Base-by-base conservation (phyloP, 2,888 invertebrate species). In the Hemistola chrysoprasaria region DNA sequence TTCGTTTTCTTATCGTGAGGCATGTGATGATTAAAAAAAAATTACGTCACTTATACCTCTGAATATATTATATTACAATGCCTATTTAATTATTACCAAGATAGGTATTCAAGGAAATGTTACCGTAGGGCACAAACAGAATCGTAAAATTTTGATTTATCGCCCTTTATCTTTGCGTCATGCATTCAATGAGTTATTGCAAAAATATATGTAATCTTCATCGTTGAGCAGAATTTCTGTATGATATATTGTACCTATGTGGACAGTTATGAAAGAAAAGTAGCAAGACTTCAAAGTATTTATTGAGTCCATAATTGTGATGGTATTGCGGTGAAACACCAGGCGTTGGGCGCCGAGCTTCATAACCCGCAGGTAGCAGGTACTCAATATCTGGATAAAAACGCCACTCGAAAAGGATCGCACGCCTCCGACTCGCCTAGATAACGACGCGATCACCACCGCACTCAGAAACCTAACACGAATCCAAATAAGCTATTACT, bases 351-450 rank as follows among this genome's bases (percentile, higher is more conserved):
- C n/a, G n/a, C n/a, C n/a, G n/a, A n/a, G n/a, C n/a, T n/a, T n/a
- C n/a, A n/a, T n/a, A n/a, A n/a, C n/a, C n/a, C 10, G 71, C 86
- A 86, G 85, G 84, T 86, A 86, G 81, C 48, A 23, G 46, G 38
- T 46, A 39, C 66, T 71, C 66, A 16, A 16, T 4, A 16, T 16
- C 74, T 80, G 85, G 80, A 86, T 85, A 83, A 85, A 87, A 86
- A 84, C 81, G 67, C 75, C 78, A 81, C 84, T 86, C 70, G 72
- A 84, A 80, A 81, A 75, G 82, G 78, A 82, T 56, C 83, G 78
- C 72, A 72, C 82, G 69, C 65, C 63, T 59, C 71, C 68, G 66
- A 57, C 75, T 78, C 78, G 77, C 83, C 84, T 84, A 85, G 84
- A 85, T 84, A 84, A 78, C 47, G 39, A 44, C 42, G 50, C 59